Evolutionary conservation across 2,888 invertebrate genomes (phyloP).

Genomic region (Micropterix aruncella): DNA sequence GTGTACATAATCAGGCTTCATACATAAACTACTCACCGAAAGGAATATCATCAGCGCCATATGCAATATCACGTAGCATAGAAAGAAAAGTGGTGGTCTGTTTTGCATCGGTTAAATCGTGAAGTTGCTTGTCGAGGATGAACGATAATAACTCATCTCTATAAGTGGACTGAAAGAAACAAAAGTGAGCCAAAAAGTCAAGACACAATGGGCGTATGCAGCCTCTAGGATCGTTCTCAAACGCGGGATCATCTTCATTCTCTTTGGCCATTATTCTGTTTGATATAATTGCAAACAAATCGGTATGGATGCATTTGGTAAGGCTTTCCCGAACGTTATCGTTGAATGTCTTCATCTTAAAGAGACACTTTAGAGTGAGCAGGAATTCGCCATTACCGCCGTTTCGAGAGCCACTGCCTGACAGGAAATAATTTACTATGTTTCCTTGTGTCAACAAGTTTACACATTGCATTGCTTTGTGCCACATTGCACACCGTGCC

Average conservation of each 20-base stretch:
- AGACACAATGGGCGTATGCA: neutral
- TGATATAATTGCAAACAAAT: too few relatives aligned
- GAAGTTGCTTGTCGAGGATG: neutral
- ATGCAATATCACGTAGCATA: neutral
- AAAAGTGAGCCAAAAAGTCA: neutral
- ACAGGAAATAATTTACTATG: neutral
- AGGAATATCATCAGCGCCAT: neutral
- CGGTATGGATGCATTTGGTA: too few relatives aligned
- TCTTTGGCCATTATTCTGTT: neutral
- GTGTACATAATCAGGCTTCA: too few relatives aligned
- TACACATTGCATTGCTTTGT: neutral
- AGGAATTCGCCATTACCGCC: neutral
- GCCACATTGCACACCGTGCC: neutral
- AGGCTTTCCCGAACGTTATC: too few relatives aligned
- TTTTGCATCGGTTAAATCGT: neutral
- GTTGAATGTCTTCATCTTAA: too few relatives aligned
- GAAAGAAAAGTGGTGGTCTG: neutral
- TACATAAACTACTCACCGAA: too few relatives aligned
- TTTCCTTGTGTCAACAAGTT: neutral
- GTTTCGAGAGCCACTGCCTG: neutral
- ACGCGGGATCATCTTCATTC: neutral
- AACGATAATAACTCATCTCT: neutral
- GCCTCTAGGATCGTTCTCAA: too few relatives aligned
- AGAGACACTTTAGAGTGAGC: neutral
- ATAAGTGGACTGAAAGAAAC: neutral